Base-by-base conservation (phyloP, 2,113 vertebrate species). In the Trogon surrucura region DNA sequence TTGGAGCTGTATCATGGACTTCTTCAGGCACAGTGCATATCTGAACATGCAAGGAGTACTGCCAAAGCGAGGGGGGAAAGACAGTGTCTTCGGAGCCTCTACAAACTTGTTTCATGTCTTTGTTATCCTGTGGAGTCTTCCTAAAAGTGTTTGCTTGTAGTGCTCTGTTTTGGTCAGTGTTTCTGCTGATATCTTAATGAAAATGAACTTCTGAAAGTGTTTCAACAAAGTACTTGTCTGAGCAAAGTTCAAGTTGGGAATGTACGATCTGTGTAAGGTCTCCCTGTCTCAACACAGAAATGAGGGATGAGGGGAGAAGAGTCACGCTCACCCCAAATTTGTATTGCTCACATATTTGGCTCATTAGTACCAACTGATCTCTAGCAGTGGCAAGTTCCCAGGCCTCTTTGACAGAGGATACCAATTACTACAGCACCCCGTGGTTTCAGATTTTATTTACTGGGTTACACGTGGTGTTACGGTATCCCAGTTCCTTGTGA, bases 41-140 rank as follows among this genome's bases (percentile, higher is more conserved):
- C 23, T 70, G 57, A 27, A 51, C 12, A 20, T n/a, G 41, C 0
- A 4, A 71, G 13, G 18, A 1, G 17, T 53, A 23, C 10, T 87
- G 20, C n/a, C 10, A 27, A 79, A 60, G 4, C 2, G 5, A 5
- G 2, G 4, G 7, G 2, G 7, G 10, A 10, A 5, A 0, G 0
- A 10, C 45, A 79, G 12, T 22, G 25, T 6, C 11, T 70, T 83
- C 87, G n/a, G 13, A 41, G 13, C 41, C 26, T 32, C n/a, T 64
- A 9, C 22, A 5, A 38, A 27, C 8, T 61, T 9, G 3, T 53
- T 92, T 62, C 9, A 29, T 17, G 54, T n/a, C 22, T 56, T 56
- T 44, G 3, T 26, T 66, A 38, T 30, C 4, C 12, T 50, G 26
- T 18, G 29, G 21, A 30, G 12, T 5, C 29, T 32, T 94, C 17